These are phyloP conservation scores for Meandrusa payeni DNA, from an alignment of 2,888 invertebrate species.

Conservation along the genomic window DNA sequence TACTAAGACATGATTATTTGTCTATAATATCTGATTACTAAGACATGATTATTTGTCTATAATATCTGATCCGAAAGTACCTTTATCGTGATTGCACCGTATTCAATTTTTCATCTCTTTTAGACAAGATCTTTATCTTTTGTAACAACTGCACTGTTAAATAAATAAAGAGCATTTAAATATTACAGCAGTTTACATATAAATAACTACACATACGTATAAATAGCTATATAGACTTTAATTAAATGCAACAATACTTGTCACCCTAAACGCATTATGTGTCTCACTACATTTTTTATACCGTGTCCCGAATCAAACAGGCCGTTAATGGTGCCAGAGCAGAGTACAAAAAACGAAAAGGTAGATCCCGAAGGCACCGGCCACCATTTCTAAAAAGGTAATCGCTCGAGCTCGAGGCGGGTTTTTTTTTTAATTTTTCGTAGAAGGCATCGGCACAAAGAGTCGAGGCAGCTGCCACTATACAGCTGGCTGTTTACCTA, in stretches of 20 bases:
- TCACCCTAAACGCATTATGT: constrained; percentile 41
- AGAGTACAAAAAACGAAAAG: constrained; percentile 53
- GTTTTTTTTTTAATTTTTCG: constrained; percentile 56
- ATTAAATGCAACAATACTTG: constrained; percentile 40
- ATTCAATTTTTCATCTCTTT: no score
- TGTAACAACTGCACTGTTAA: no score
- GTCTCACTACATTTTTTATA: constrained; percentile 46
- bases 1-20: no score
- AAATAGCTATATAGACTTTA: no score
- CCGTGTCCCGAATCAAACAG: constrained; percentile 51
- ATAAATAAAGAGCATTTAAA: no score
- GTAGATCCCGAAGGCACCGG: constrained; percentile 51
- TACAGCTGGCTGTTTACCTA: constrained; percentile 56
- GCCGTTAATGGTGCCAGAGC: constrained; percentile 59
- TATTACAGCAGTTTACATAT: no score
- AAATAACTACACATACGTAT: no score
- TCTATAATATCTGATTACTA: no score
- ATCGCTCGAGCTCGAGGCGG: constrained; percentile 48
- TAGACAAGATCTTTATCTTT: no score
- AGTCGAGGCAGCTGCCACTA: constrained; percentile 61
- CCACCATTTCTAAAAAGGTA: constrained; percentile 70
- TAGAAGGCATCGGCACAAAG: constrained; percentile 61
- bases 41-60: no score
- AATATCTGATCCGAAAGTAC: no score
- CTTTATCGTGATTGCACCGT: no score